These are phyloP conservation scores for Incurvaria masculella DNA, from an alignment of 2,888 invertebrate genomes.

Conservation along the genomic window DNA sequence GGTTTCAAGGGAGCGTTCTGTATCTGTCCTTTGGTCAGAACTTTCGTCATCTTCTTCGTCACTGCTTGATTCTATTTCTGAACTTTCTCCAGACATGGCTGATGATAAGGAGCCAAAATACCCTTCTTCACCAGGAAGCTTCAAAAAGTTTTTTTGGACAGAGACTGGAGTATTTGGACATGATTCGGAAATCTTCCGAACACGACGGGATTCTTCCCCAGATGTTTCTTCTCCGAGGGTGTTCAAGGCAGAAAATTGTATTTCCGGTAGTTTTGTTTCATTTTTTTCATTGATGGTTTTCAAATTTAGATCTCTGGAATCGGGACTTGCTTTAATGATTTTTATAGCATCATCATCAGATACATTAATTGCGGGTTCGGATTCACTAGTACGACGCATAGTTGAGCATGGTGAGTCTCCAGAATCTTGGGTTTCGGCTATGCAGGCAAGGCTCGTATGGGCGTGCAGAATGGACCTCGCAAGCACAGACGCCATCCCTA, in stretches of 20 bases:
- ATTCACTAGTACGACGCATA: slow-evolving; percentile 39
- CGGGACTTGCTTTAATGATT: slow-evolving; percentile 2
- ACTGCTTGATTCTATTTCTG: slow-evolving; percentile 40
- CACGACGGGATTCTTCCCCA: slow-evolving; percentile 3
- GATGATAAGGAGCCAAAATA: slow-evolving; percentile 45
- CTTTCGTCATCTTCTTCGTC: slow-evolving; percentile 46
- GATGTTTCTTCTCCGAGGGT: slow-evolving; percentile 29
- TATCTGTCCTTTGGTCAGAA: slow-evolving; percentile 46
- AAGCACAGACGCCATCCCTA: slow-evolving; percentile 63
- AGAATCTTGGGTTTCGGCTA: slow-evolving; percentile 54
- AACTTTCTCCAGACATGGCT: slow-evolving; percentile 43
- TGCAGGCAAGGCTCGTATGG: slow-evolving; percentile 56
- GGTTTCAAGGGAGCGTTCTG: slow-evolving; percentile 47
- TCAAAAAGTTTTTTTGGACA: slow-evolving; percentile 37
- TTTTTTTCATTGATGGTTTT: slow-evolving; percentile 9
- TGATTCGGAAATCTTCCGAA: slow-evolving; percentile 41
- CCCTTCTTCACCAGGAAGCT: slow-evolving; percentile 33
- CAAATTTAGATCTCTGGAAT: slow-evolving; percentile 15
- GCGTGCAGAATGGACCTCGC: slow-evolving; percentile 63
- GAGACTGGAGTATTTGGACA: slow-evolving; percentile 42
- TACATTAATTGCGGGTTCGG: slow-evolving; percentile 32
- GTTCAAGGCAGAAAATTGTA: slow-evolving; percentile 36
- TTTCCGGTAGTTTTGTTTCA: slow-evolving; percentile 26
- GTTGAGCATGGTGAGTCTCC: slow-evolving; percentile 42
- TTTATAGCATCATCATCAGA: slow-evolving; percentile 27